phyloP scores from a whole-genome alignment of 2,113 vertebrate genomes.

The Microtus pennsylvanicus region DNA sequence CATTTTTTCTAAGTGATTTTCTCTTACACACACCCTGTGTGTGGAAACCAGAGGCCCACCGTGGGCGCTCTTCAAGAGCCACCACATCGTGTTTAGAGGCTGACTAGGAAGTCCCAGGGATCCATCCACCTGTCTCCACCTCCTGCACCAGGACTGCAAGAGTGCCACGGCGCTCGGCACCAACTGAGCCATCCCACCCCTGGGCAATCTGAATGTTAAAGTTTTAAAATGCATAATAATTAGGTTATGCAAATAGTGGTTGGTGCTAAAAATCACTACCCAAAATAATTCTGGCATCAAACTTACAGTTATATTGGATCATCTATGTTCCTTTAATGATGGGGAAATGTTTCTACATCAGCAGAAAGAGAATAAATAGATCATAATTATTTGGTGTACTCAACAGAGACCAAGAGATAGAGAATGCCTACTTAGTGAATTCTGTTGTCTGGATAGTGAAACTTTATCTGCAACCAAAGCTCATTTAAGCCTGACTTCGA shows the following conservation, averaged over 20 bases:
- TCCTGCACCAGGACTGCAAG: background rate
- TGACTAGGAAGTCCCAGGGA: background rate
- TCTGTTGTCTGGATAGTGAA: background rate
- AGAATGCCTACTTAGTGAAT: background rate
- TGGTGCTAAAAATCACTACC: background rate
- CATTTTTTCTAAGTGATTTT: background rate
- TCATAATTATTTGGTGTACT: background rate
- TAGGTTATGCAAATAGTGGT: background rate
- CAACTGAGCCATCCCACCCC: background rate
- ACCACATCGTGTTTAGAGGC: background rate
- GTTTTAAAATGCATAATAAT: background rate
- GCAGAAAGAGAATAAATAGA: background rate
- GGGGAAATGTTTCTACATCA: background rate
- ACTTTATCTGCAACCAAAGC: background rate
- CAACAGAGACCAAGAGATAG: background rate
- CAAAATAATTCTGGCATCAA: background rate
- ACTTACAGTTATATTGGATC: background rate
- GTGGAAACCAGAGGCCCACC: too few relatives aligned
- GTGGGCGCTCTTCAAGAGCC: background rate
- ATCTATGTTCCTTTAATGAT: background rate
- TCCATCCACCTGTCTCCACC: background rate
- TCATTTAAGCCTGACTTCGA: background rate
- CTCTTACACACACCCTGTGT: background rate
- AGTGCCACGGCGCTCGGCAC: background rate
- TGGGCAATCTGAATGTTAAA: conserved; percentile 8